Conservation (phyloP, 1,140 invertebrate species). For the Manduca sexta region DNA sequence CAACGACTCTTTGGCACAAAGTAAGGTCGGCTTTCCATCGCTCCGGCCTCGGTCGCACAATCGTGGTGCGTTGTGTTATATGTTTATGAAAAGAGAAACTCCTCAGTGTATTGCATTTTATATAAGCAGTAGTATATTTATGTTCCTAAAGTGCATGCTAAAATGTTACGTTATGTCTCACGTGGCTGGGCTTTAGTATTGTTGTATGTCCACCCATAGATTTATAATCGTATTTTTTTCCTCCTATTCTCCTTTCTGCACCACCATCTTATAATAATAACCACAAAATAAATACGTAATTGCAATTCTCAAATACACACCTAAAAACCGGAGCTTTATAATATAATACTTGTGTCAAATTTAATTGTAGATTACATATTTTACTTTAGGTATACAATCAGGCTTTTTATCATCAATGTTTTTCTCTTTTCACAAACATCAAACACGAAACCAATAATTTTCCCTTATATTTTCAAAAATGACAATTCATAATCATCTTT, state of each 20-base stretch:
- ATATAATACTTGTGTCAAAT: too few relatives aligned
- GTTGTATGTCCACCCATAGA: too few relatives aligned
- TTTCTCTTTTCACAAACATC: conserved; percentile 72
- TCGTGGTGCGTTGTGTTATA: conserved; percentile 76
- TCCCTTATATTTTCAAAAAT: background rate
- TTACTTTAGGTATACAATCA: conserved; percentile 7
- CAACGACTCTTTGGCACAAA: conserved; percentile 74
- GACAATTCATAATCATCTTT: conserved; percentile 1
- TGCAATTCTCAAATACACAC: too few relatives aligned
- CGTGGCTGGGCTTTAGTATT: conserved; percentile 11
- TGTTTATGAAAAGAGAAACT: conserved; percentile 71
- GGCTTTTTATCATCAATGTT: conserved; percentile 30
- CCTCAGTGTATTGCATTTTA: conserved; percentile 20
- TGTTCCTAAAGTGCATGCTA: conserved; percentile 12
- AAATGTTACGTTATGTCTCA: conserved; percentile 23
- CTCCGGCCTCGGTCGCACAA: conserved; percentile 77
- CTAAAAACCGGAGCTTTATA: too few relatives aligned
- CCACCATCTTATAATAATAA: background rate
- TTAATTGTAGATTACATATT: background rate
- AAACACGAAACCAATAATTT: conserved; percentile 34
- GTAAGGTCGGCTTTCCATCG: conserved; percentile 73
- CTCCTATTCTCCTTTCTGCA: conserved; percentile 1
- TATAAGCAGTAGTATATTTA: conserved; percentile 26
- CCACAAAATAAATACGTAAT: background rate
- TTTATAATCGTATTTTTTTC: too few relatives aligned